Evolutionary conservation across 2,888 invertebrate genomes (phyloP).

Genomic region (Papilio elwesi): DNA sequence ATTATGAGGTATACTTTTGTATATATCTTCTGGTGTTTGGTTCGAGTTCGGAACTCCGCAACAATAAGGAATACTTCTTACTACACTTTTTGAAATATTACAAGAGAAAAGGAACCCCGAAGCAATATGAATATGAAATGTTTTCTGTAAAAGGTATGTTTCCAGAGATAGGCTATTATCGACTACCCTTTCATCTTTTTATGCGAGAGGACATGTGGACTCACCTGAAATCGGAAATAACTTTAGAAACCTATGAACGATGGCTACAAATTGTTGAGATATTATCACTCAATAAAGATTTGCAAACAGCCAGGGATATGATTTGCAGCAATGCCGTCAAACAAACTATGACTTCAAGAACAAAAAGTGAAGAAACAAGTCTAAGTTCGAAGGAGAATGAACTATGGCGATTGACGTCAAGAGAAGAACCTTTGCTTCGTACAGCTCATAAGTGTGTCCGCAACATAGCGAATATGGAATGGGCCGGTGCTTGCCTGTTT

Average conservation of each 20-base stretch:
- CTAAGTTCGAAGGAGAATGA: constrained; percentile 63
- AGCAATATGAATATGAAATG: constrained; percentile 78
- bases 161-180: constrained; percentile 78
- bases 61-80: constrained; percentile 72
- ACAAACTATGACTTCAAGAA: constrained; percentile 80
- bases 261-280: constrained; percentile 76
- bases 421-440: constrained; percentile 75
- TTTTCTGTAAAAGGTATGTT: constrained; percentile 80
- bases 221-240: constrained; percentile 80
- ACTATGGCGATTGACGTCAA: constrained; percentile 72
- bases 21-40: constrained; percentile 72
- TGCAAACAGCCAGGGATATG: constrained; percentile 80
- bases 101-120: constrained; percentile 70
- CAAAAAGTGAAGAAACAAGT: constrained; percentile 59
- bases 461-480: constrained; percentile 81
- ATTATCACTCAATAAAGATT: constrained; percentile 70
- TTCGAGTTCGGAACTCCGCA: constrained; percentile 57
- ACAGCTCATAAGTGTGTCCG: constrained; percentile 78
- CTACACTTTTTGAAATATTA: constrained; percentile 76
- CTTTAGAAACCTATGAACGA: constrained; percentile 76
- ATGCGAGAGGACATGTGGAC: constrained; percentile 81
- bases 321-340: constrained; percentile 81
- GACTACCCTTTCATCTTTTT: constrained; percentile 79
- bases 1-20: constrained; percentile 76
- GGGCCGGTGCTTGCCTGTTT: constrained; percentile 81